phyloP scores from a whole-genome alignment of 2,113 vertebrate species.

The Tragulus kanchil region DNA sequence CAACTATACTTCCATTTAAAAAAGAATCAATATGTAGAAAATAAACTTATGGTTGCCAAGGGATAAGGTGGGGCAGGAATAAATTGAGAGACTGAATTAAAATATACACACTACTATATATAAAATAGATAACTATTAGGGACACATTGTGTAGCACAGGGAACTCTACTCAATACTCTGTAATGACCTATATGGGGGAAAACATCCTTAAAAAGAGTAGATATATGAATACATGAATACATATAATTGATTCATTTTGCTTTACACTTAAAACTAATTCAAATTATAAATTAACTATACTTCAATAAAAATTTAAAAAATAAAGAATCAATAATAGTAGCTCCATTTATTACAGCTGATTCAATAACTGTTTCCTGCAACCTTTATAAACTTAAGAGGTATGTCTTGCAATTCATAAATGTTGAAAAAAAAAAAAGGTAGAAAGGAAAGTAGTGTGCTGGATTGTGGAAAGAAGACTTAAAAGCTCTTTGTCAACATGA shows the following conservation, averaged over 20 bases:
- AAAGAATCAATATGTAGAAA: background rate
- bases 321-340: background rate
- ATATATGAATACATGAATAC: background rate
- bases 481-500: slow-evolving; percentile 12
- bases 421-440: background rate
- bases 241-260: background rate
- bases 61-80: background rate
- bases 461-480: background rate
- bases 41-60: background rate
- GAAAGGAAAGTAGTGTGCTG: background rate
- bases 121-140: background rate
- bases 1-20: background rate
- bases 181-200: background rate
- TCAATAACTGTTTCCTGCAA: background rate
- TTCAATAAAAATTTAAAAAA: background rate
- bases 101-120: background rate
- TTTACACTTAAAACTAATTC: background rate
- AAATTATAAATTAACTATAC: background rate
- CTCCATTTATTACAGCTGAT: background rate
- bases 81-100: background rate
- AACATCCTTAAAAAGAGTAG: background rate
- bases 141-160: background rate
- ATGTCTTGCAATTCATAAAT: background rate
- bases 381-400: background rate
- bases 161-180: background rate